Conservation (phyloP, 53 echinoderm and acorn worm species). For the Arbacia lixula region DNA sequence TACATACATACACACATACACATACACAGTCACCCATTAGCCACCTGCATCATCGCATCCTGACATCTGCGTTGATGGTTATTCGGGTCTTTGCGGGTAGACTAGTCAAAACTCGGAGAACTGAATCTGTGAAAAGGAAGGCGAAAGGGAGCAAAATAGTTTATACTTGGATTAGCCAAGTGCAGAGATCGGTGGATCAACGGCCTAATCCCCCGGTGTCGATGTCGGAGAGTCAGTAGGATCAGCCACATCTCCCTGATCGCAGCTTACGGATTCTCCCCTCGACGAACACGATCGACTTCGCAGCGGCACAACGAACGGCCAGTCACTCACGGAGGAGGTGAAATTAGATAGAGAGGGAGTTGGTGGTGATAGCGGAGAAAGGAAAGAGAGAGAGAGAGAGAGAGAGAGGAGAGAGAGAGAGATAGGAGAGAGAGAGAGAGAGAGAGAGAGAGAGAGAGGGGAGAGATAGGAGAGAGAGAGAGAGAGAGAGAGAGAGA, state of each 20-base stretch:
- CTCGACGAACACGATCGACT: conserved; percentile 32
- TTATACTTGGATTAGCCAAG: conserved; percentile 39
- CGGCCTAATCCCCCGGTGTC: conserved; percentile 34
- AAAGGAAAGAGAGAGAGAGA: neutral
- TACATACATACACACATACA: too few species aligned
- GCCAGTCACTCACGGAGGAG: too few species aligned
- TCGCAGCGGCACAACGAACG: too few species aligned
- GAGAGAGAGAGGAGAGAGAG: neutral
- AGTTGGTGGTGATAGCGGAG: neutral
- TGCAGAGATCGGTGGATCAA: conserved; percentile 38
- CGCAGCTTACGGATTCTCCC: neutral
- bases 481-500: neutral
- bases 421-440: neutral
- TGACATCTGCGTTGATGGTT: too few species aligned
- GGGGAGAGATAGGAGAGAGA: too few species aligned
- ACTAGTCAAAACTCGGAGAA: too few species aligned
- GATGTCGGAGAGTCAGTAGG: conserved; percentile 13
- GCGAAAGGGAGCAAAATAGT: conserved; percentile 50
- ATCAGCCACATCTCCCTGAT: conserved; percentile 12
- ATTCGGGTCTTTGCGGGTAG: too few species aligned
- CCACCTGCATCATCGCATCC: too few species aligned
- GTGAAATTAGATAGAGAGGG: neutral
- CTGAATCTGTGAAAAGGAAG: too few species aligned
- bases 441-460: neutral
- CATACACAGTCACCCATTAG: too few species aligned